Percentiles rank a stretch among this genome's conserved stretches.
Conservation (phyloP, 2,888 invertebrate genomes). For the Drosophila nr. perissopoda region DNA sequence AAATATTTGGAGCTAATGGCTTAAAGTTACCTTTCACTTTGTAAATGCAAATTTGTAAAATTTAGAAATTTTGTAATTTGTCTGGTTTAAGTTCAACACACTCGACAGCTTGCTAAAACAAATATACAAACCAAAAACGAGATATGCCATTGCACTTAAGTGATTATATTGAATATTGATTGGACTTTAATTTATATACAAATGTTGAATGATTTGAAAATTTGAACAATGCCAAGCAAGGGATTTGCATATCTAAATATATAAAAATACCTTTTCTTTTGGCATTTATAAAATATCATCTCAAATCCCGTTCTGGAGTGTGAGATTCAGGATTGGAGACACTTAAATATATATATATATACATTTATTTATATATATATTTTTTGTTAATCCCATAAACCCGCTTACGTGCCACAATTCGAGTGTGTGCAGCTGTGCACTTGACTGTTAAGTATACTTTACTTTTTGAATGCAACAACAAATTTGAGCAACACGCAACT, state of each 20-base stretch:
- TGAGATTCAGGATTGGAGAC: conserved; percentile 19
- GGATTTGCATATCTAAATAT: conserved; percentile 16
- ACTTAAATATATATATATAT: neutral
- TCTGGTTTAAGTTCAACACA: neutral
- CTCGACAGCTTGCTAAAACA: neutral
- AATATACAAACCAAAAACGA: neutral
- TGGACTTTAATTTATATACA: conserved; percentile 7
- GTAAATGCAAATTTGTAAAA: neutral
- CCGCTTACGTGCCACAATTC: conserved; percentile 38
- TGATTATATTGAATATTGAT: conserved; percentile 12
- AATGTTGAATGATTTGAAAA: neutral
- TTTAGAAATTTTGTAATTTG: neutral
- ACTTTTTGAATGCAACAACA: conserved; percentile 15
- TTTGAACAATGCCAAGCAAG: neutral
- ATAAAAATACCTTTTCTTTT: neutral
- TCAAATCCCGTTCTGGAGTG: conserved; percentile 15
- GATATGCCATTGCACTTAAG: conserved; percentile 11
- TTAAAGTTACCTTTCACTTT: neutral
- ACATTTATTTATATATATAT: too few relatives aligned
- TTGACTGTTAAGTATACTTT: conserved; percentile 50
- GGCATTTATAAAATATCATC: conserved; percentile 1
- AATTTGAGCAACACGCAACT: conserved; percentile 51
- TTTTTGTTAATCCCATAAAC: neutral
- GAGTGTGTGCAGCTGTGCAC: conserved; percentile 68
- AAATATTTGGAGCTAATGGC: neutral